Base-by-base conservation (phyloP, 2,113 vertebrate genomes). In the Cyanoramphus novaezelandiae region DNA sequence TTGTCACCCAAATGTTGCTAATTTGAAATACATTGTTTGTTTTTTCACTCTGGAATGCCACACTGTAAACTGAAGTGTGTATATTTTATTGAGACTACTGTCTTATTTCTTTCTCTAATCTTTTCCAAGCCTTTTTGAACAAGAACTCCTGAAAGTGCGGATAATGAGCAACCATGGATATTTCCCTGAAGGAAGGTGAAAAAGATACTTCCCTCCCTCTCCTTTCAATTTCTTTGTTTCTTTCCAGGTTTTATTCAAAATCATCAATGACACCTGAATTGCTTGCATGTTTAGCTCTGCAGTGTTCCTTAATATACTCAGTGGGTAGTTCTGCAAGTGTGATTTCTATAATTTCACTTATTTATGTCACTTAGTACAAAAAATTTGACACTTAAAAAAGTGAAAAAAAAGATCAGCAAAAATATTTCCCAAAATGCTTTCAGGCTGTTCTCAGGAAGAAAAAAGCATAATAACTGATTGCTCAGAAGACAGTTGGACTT, bases 231-330 rank as follows among this genome's bases (percentile, higher is more conserved):
- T 76, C 62, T 92, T 55, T 86, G 21, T 55, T 83, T 91, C 29
- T 24, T 68, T 69, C 89, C 75, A 44, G 24, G 17, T 44, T 92
- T 97, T 95, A 70, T 96, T 96, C 82, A 78, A 85, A 96, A 95
- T 80, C 37, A 13, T 74, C 70, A 39, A 74, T 14, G n/a, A 37
- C 70, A 78, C 75, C 46, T 46, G 87, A 63, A 55, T 18, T 47
- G 24, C 47, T 37, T 79, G 17, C 84, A 33, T 41, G 31, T 29
- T 92, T 63, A 81, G 21, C 27, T 84, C 60, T 20, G 29, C 33
- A 76, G 57, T 50, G 16, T 49, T 95, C 79, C 37, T 82, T 89
- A 71, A 47, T 64, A 35, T 59, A 52, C 39, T 14, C 33, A 59
- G 39, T 24, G 33, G 80, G 76, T 13, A 85, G 17, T 94, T 95